Evolutionary conservation across 2,888 invertebrate species (phyloP), one percentile per base, ranked within the genome.

Genomic region (Abscondita cerata): DNA sequence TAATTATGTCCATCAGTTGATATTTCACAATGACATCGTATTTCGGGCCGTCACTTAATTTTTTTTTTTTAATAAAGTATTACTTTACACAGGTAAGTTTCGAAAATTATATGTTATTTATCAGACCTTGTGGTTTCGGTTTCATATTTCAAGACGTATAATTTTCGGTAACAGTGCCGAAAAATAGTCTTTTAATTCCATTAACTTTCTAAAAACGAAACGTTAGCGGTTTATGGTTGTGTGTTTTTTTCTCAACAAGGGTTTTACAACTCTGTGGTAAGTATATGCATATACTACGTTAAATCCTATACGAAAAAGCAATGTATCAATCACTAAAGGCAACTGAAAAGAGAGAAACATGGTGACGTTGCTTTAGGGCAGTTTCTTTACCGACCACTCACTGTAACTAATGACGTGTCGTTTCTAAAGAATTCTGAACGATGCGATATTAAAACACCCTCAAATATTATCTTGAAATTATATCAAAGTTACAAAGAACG

Each of bases 311-410:
- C 44, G 36, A 67, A 71, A 72, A 71, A 68, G 70, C 72, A 70
- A 74, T 72, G 72, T 72, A 75, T 75, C 73, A 75, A 75, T 75
- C 75, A 74, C 72, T 72, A 73, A 73, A 16, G 18, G 73, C 72
- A 72, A 72, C 72, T 65, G 54, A 64, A 68, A 70, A 73, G 71
- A 73, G 71, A 71, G 70, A 68, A 62, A 62, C 72, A 67, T 67
- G 71, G 72, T 74, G 75, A 72, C 73, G 73, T 69, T 68, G 72
- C 72, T 70, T 70, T 70, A 72, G 74, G 73, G 71, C 73, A 72
- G 73, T 73, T 75, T 75, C 75, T 75, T 75, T 74, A 72, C 73
- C 73, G 72, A 72, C 75, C 74, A 74, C 74, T 73, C 71, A 71
- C 70, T 70, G 72, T 74, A 74, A 75, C 73, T 74, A 74, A 75